phyloP scores from a whole-genome alignment of 2,888 invertebrate genomes.

The Epirrita christyi region DNA sequence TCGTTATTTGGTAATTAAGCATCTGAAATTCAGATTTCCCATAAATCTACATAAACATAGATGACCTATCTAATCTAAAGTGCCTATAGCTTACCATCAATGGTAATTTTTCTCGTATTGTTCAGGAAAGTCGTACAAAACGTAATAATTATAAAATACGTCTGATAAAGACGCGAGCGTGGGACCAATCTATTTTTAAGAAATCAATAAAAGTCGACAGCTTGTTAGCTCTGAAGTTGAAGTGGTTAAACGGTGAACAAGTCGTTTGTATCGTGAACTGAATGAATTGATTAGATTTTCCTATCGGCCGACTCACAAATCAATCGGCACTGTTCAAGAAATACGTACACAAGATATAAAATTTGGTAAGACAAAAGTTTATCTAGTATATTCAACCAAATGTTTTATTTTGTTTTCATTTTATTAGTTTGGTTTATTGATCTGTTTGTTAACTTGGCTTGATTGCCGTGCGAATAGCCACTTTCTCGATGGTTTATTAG shows the following conservation, averaged over 20 bases:
- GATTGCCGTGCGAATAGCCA: too few relatives aligned
- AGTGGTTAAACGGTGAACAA: slow-evolving; percentile 16
- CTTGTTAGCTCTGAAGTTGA: slow-evolving; percentile 31
- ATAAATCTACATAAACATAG: not conserved
- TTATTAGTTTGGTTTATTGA: too few relatives aligned
- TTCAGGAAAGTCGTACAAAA: not conserved
- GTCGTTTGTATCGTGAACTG: slow-evolving; percentile 23
- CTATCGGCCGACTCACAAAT: slow-evolving; percentile 4
- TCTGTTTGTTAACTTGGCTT: too few relatives aligned
- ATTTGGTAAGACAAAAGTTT: slow-evolving; percentile 6
- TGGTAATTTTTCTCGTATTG: not conserved
- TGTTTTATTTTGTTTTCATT: too few relatives aligned
- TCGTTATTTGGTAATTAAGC: not conserved
- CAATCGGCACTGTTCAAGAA: not conserved
- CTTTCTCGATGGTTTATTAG: too few relatives aligned
- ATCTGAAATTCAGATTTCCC: not conserved
- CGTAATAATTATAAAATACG: not conserved
- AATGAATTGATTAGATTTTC: slow-evolving; percentile 17
- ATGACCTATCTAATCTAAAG: not conserved
- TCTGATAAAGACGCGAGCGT: slow-evolving; percentile 14
- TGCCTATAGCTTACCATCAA: not conserved
- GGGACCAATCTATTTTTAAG: slow-evolving; percentile 26
- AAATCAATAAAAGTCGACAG: slow-evolving; percentile 23
- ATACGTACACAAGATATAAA: not conserved
- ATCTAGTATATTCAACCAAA: too few relatives aligned